A percentile compares a stretch with the other conserved stretches of the same genome.
Conservation (phyloP, 2,113 vertebrate genomes). For the Beaufortia kweichowensis region DNA sequence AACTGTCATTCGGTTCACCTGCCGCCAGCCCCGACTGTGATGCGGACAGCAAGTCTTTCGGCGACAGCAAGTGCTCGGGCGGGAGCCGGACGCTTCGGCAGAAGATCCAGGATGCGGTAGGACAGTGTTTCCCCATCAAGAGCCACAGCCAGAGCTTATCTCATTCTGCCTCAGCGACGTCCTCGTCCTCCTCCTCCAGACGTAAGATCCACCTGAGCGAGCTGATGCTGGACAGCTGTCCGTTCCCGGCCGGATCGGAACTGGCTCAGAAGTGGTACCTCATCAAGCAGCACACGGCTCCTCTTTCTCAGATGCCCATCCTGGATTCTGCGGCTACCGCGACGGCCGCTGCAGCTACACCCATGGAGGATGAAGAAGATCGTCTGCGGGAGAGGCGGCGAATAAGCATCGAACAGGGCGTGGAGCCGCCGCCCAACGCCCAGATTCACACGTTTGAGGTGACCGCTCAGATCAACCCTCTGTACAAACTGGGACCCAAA, state of each 20-base stretch:
- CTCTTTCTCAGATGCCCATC: constrained; percentile 72
- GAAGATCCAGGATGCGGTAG: constrained; percentile 82
- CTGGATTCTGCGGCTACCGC: constrained; percentile 61
- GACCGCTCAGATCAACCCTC: constrained; percentile 76
- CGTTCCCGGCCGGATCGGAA: constrained; percentile 79
- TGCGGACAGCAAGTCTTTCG: constrained; percentile 64
- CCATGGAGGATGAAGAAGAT: constrained; percentile 77
- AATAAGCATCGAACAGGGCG: constrained; percentile 83
- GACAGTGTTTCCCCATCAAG: constrained; percentile 82
- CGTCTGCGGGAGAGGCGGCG: constrained; percentile 77
- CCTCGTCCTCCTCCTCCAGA: constrained; percentile 61
- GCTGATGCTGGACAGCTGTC: constrained; percentile 82
- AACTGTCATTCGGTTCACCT: constrained; percentile 32
- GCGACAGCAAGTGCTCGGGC: constrained; percentile 65
- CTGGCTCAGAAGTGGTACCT: constrained; percentile 83
- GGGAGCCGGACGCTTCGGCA: constrained; percentile 75
- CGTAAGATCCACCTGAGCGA: constrained; percentile 83
- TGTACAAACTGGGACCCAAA: constrained; percentile 81
- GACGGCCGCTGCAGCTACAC: constrained; percentile 28
- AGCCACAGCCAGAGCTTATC: constrained; percentile 56
- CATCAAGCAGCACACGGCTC: constrained; percentile 83
- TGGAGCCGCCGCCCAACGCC: constrained; percentile 80
- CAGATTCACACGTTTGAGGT: constrained; percentile 84
- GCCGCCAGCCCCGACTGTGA: constrained; percentile 55
- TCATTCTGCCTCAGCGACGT: constrained; percentile 49